Conservation (phyloP, 2,113 vertebrate species). For the Pitta sordida region DNA sequence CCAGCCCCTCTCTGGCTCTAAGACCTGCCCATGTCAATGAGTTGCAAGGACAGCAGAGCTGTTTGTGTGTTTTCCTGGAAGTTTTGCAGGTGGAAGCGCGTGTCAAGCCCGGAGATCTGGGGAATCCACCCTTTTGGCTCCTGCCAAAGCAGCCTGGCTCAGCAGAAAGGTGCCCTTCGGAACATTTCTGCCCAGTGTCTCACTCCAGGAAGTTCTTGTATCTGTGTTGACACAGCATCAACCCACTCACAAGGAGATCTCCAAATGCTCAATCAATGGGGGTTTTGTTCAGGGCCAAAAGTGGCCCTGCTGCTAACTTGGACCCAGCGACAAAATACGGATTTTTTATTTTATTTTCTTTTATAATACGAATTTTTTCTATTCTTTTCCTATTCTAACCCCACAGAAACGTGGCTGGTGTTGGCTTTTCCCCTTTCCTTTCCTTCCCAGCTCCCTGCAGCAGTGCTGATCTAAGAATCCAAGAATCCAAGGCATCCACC, state of each 20-base stretch:
- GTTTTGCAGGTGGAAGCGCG: fast-evolving
- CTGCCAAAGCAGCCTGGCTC: neutral
- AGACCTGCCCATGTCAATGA: neutral
- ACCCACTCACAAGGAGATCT: neutral
- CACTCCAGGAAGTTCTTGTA: conserved; percentile 32
- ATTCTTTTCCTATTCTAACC: no score
- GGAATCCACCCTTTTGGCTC: neutral
- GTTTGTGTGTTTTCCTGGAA: neutral
- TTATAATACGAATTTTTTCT: no score
- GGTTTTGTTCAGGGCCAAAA: neutral
- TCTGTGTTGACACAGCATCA: conserved; percentile 23
- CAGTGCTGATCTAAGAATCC: neutral
- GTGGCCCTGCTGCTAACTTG: neutral
- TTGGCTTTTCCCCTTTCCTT: neutral
- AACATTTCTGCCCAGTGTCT: neutral
- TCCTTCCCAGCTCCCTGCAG: neutral
- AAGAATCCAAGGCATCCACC: no score
- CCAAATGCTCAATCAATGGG: neutral
- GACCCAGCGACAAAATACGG: neutral
- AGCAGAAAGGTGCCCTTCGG: neutral
- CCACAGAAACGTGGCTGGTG: fast-evolving
- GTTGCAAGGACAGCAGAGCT: fast-evolving
- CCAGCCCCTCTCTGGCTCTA: neutral
- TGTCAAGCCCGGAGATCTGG: neutral
- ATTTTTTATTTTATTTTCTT: no score